Percentiles rank a stretch among this genome's conserved stretches.
phyloP scores from a whole-genome alignment of 2,888 invertebrate genomes.

The Neoascia interrupta region DNA sequence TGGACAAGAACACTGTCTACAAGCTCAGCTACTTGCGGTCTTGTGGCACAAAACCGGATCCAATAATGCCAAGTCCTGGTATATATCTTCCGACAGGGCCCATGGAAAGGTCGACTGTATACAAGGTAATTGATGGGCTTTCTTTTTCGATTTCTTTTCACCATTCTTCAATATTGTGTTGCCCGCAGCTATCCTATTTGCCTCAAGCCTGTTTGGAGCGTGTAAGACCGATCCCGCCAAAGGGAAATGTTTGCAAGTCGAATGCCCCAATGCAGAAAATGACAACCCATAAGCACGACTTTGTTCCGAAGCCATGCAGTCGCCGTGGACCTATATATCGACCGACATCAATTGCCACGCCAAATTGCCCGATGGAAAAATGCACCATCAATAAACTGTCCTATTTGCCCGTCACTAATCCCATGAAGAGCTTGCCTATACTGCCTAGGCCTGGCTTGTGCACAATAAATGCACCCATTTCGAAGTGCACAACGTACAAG shows the following conservation, averaged over 20 bases:
- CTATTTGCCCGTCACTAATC: slow-evolving; percentile 76
- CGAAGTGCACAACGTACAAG: slow-evolving; percentile 81
- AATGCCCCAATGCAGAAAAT: slow-evolving; percentile 86
- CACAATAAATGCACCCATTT: slow-evolving; percentile 73
- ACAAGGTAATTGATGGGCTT: slow-evolving; percentile 77
- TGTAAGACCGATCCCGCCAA: slow-evolving; percentile 82
- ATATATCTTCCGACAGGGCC: slow-evolving; percentile 73
- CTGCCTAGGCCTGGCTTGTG: slow-evolving; percentile 75
- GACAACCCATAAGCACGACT: slow-evolving; percentile 88
- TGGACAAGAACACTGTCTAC: slow-evolving; percentile 75
- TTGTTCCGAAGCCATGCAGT: slow-evolving; percentile 83
- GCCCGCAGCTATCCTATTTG: slow-evolving; percentile 82
- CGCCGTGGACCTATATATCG: slow-evolving; percentile 75
- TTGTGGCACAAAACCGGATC: slow-evolving; percentile 73
- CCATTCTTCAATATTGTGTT: too few species aligned
- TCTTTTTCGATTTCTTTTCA: too few species aligned
- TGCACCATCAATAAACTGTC: slow-evolving; percentile 78
- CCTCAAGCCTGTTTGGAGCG: slow-evolving; percentile 82
- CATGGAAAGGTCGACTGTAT: slow-evolving; percentile 77
- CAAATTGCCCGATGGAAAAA: slow-evolving; percentile 75
- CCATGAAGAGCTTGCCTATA: slow-evolving; percentile 72
- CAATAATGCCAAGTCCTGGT: slow-evolving; percentile 74
- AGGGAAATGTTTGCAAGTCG: slow-evolving; percentile 82
- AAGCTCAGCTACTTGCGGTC: slow-evolving; percentile 77
- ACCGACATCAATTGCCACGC: slow-evolving; percentile 73